Evolutionary conservation across 2,888 invertebrate genomes (phyloP), one percentile per base, ranked within the genome.

Genomic region (Rotaria magnacalcarata): DNA sequence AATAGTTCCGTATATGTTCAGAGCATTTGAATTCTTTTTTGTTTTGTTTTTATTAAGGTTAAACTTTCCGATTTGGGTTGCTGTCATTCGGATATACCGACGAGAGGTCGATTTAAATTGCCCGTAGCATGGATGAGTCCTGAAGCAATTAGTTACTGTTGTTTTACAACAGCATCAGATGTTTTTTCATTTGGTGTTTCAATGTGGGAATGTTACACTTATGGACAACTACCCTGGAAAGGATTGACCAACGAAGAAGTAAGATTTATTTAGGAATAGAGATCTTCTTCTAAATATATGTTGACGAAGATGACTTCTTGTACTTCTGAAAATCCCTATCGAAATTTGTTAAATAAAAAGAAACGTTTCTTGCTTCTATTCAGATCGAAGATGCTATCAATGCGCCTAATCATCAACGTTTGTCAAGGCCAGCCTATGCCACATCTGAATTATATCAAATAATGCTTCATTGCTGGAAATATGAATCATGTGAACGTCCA

Each of bases 401-500:
- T 80, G 14, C 80, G 34, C 24, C 80, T 11, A 80, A 80, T 80
- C 47, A 80, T 80, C 80, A 80, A n/a, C 80, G 47, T 24, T 47
- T 80, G n/a, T 10, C 80, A n/a, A 43, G 80, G 47, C 80, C 80
- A 47, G 21, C 80, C 11, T n/a, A 80, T 80, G 43, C 80, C 14
- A 80, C 80, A 80, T 47, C 80, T 47, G 80, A 80, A 47, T 21
- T 80, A 0, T 80, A 80, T 80, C 47, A 80, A 47, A 11, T 80
- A 24, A 80, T 80, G 80, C 47, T 80, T 24, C 24, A 43, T 19
- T 80, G 80, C 47, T 80, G 80, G 80, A 43, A 47, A 80, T 80
- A 80, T 80, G 80, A 80, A 47, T 47, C 80, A n/a, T 43, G 4
- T 47, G 47, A 80, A 80, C 80, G 80, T n/a, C 80, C 80, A 80